Base-by-base conservation (phyloP, 2,797 vertebrate species). In the Triplophysa yarkandensis region DNA sequence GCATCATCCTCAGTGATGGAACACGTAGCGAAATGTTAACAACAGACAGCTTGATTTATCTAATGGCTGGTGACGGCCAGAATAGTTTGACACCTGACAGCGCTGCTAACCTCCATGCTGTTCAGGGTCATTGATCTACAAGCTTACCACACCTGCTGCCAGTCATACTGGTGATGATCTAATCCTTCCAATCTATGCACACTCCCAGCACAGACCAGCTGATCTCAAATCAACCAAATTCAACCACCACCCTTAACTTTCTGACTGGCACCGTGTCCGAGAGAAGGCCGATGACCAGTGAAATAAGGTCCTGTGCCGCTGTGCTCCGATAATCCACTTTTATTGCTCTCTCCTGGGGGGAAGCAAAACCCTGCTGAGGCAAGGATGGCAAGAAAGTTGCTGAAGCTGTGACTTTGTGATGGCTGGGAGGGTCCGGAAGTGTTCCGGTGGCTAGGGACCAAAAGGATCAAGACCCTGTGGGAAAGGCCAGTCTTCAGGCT, bases 401-500 rank as follows among this genome's bases (percentile, higher is more conserved):
- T 76, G 80, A 76, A 69, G 69, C 55, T 76, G 71, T 71, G 77
- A 77, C 46, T 83, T 76, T 74, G 28, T 62, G 43, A 54, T 64
- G 54, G 74, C 68, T 10, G 55, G 60, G 17, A 76, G 80, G 82
- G 77, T 43, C 54, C 84, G 81, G 87, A 87, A 82, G 60, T 87
- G 87, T 87, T 82, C 83, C 85, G 82, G 84, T 83, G 50, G 77
- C 83, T 67, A 81, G 80, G 80, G 87, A 74, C 73, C 84, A 82
- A 85, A 85, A 87, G 87, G 84, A 88, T 82, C 75, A 55, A 13
- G 21, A 83, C 86, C 83, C 81, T 82, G 14, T 81, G 79, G 72
- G 55, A 64, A 83, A 88, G 83, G 85, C 82, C 84, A 78, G 58
- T 77, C 77, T 88, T 84, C 84, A 85, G 39, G 68, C 64, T 81